Base-by-base conservation (phyloP, 2,113 vertebrate species). In the Gobius niger region DNA sequence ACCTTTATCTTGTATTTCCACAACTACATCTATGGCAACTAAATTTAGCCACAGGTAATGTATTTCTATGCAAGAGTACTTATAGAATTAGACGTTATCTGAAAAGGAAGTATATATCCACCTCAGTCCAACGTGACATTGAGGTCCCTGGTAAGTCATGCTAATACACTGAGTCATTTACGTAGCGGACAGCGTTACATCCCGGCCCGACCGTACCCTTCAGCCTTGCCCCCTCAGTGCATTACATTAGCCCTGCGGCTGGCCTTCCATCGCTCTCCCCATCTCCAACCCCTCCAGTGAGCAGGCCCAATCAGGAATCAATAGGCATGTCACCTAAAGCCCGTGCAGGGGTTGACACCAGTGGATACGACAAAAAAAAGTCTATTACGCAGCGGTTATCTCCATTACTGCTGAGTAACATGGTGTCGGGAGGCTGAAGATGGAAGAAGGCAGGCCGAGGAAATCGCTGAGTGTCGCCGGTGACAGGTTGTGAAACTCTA, bases 361-460 rank as follows among this genome's bases (percentile, higher is more conserved):
- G 70, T 72, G 73, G 75, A 84, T 85, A 68, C 64, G 59, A 85
- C 85, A 86, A 84, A 87, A 47, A 47, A 85, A 87, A 85, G 82
- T 89, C 82, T 79, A 89, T 89, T 90, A 89, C 85, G 83, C 52
- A 44, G 78, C 80, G 69, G 76, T 82, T 89, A 88, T 88, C 85
- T 78, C 84, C 76, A 86, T 80, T 84, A 84, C 76, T 68, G 72
- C 72, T 73, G 73, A 76, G 82, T 61, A 72, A 86, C 83, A 68
- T 60, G 63, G 84, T 70, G 42, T 75, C 9, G 1, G 24, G 50
- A 84, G 75, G 51, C 74, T 61, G 16, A 16, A 66, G 70, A 70
- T 66, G 42, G 78, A 81, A 65, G 67, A 76, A 16, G 67, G 82
- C 47, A 68, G 83, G 73, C 67, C 12, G 73, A 78, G 73, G 75